Conservation (phyloP, 2,888 invertebrate species). For the Melieria omissa region DNA sequence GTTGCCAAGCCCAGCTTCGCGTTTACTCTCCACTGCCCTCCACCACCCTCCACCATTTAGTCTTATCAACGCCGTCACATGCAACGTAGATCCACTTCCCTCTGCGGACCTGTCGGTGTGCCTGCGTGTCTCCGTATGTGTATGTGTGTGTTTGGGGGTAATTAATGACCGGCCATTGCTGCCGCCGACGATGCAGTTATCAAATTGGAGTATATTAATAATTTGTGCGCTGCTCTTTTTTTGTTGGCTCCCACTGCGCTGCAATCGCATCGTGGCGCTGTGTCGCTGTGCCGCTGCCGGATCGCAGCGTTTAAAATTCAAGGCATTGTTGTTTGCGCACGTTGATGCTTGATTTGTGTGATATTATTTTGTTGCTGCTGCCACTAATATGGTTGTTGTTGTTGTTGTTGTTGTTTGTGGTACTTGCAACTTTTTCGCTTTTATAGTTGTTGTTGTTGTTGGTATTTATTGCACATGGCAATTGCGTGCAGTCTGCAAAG, state of each 20-base stretch:
- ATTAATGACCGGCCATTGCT: neutral
- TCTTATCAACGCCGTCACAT: no score
- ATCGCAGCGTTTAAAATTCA: neutral
- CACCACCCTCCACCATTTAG: no score
- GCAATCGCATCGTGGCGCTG: no score
- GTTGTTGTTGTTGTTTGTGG: slow-evolving; percentile 15
- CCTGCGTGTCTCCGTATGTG: neutral
- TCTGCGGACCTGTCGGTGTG: neutral
- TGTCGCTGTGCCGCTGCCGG: no score
- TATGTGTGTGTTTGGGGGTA: slow-evolving; percentile 2
- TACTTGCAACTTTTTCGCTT: neutral
- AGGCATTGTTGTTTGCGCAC: neutral
- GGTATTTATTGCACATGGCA: neutral
- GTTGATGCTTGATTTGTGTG: neutral
- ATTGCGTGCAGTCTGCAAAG: slow-evolving; percentile 32
- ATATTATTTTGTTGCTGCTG: neutral
- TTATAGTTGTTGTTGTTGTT: neutral
- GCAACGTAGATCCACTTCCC: no score
- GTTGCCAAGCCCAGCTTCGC: no score
- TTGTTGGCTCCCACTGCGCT: no score
- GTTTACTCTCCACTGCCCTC: no score
- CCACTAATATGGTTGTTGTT: slow-evolving; percentile 24
- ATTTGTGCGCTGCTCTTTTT: neutral
- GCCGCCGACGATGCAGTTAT: neutral
- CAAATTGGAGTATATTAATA: slow-evolving; percentile 8